phyloP scores from a whole-genome alignment of 2,797 vertebrate species.

The Chiloscyllium punctatum region DNA sequence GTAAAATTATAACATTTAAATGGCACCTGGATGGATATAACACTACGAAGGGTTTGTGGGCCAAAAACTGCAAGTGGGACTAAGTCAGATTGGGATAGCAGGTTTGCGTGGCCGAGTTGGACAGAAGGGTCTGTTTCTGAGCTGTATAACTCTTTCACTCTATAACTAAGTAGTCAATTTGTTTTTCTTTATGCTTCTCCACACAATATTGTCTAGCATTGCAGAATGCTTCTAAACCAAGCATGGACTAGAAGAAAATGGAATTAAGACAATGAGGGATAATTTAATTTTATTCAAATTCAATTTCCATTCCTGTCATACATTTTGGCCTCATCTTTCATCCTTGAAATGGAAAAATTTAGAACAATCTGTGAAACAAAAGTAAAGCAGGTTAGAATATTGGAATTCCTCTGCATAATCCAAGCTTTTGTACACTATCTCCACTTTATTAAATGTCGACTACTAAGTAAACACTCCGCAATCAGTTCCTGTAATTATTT shows the following conservation, averaged over 20 bases:
- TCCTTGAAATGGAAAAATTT: background rate
- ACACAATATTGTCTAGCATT: background rate
- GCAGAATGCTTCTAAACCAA: background rate
- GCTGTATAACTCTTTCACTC: too few relatives aligned
- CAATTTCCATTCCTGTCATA: background rate
- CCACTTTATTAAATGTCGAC: too few relatives aligned
- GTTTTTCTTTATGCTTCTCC: background rate
- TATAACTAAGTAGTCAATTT: too few relatives aligned
- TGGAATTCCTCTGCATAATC: background rate
- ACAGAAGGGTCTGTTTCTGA: too few relatives aligned
- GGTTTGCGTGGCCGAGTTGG: too few relatives aligned
- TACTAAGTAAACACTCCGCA: background rate
- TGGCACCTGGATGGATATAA: too few relatives aligned
- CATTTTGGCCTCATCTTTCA: background rate
- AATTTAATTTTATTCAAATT: background rate
- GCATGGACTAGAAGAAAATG: background rate
- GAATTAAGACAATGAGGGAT: background rate
- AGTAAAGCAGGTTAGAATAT: background rate
- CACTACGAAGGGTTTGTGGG: too few relatives aligned
- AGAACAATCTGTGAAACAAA: background rate
- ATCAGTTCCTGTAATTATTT: background rate
- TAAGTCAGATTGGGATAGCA: too few relatives aligned
- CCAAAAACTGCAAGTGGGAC: too few relatives aligned
- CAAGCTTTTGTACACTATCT: background rate
- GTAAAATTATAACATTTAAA: too few relatives aligned